phyloP scores from a whole-genome alignment of 2,797 vertebrate genomes.

The Paratrypauchen microcephalus region DNA sequence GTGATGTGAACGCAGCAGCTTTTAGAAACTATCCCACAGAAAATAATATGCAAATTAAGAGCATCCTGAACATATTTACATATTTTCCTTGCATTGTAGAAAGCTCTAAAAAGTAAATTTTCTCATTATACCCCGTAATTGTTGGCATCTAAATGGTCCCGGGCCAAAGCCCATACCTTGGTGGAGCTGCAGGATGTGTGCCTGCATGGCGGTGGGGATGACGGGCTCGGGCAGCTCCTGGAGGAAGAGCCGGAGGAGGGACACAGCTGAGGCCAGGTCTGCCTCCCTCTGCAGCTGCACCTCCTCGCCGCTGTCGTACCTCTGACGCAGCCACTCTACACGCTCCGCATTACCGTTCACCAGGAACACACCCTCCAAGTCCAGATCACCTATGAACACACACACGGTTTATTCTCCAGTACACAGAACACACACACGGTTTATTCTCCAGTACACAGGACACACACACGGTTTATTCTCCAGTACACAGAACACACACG shows the following conservation, averaged over 20 bases:
- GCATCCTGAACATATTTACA: no score
- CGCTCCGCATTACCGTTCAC: constrained; percentile 97
- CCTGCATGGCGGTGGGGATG: constrained; percentile 88
- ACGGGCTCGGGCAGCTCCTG: constrained; percentile 97
- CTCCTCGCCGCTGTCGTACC: constrained; percentile 92
- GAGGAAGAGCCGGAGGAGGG: constrained; percentile 95
- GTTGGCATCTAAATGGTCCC: no score
- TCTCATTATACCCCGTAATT: no score
- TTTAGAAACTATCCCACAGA: no score
- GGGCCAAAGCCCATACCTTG: constrained; percentile 77
- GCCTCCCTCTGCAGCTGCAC: constrained; percentile 96
- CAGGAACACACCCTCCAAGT: constrained; percentile 95
- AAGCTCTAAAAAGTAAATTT: no score
- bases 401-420: not conserved
- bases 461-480: no score
- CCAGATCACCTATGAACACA: constrained; percentile 83
- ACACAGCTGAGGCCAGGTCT: constrained; percentile 94
- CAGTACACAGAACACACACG: no score
- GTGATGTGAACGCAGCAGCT: no score
- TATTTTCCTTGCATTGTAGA: no score
- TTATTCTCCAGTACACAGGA: not conserved
- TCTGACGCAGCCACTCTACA: constrained; percentile 95
- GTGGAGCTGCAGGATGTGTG: constrained; percentile 91
- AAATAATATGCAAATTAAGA: no score
- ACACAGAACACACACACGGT: not conserved